phyloP scores from a whole-genome alignment of 2,888 invertebrate species.

The Eustalomyia histrio region DNA sequence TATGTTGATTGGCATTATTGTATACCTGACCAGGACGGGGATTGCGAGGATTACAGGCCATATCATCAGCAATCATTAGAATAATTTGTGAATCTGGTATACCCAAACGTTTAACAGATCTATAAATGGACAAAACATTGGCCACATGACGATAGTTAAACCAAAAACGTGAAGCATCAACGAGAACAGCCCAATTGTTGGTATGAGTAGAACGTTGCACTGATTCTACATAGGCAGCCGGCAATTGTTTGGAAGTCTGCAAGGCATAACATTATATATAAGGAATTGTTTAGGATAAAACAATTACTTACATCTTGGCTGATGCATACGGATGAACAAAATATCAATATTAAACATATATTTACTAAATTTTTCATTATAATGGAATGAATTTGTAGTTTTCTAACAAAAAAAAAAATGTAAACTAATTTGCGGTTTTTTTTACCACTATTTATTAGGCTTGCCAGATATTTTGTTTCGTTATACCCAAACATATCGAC shows the following conservation, averaged over 20 bases:
- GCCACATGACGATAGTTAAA: conserved; percentile 99
- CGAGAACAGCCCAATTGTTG: conserved; percentile 99
- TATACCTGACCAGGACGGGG: conserved; percentile 98
- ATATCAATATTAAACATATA: conserved; percentile 20
- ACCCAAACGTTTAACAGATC: conserved; percentile 98
- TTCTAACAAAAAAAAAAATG: too few species aligned
- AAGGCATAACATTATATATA: not conserved
- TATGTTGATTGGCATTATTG: conserved; percentile 98
- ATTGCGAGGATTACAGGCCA: conserved; percentile 99
- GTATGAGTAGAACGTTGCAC: conserved; percentile 84
- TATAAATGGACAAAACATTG: conserved; percentile 98
- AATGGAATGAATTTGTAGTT: too few species aligned
- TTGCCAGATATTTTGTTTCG: too few species aligned
- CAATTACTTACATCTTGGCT: conserved; percentile 38
- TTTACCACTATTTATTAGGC: too few species aligned
- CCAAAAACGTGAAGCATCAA: conserved; percentile 99
- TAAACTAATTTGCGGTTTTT: too few species aligned
- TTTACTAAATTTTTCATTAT: conserved; percentile 18
- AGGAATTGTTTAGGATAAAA: not conserved
- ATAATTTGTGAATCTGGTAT: conserved; percentile 99
- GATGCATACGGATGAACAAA: conserved; percentile 3
- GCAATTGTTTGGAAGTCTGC: conserved; percentile 67
- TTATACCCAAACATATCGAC: too few species aligned
- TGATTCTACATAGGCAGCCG: conserved; percentile 75
- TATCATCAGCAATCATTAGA: conserved; percentile 99